Percentiles rank a stretch among this genome's conserved stretches.
phyloP scores from a whole-genome alignment of 2,888 invertebrate species.

The Campoplex nolae region DNA sequence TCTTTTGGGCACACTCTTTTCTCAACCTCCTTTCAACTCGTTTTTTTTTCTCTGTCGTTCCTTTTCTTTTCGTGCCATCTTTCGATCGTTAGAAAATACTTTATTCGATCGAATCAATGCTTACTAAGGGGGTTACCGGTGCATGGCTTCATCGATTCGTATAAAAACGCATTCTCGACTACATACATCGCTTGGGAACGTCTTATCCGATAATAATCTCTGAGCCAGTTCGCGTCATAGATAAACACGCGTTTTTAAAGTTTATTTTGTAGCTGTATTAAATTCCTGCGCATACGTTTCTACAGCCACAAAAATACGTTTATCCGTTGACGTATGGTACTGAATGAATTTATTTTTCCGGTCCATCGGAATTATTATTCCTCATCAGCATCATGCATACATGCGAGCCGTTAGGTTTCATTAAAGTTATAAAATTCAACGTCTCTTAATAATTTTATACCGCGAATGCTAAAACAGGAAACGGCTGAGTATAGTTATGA shows the following conservation, averaged over 20 bases:
- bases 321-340: too few species aligned
- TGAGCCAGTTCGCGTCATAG: slow-evolving; percentile 43
- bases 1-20: not conserved
- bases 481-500: not conserved
- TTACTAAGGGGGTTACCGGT: not conserved
- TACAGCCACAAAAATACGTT: not conserved
- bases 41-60: not conserved
- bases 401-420: too few species aligned
- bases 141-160: slow-evolving; percentile 39
- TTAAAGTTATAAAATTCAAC: too few species aligned
- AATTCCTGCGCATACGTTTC: not conserved
- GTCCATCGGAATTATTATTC: too few species aligned
- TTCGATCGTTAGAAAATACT: slow-evolving; percentile 10
- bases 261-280: not conserved
- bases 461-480: too few species aligned
- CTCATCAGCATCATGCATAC: too few species aligned
- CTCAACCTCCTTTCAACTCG: not conserved
- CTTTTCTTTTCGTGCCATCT: not conserved
- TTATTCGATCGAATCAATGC: slow-evolving; percentile 24
- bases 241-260: slow-evolving; percentile 24
- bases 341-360: too few species aligned
- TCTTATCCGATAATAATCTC: slow-evolving; percentile 60
- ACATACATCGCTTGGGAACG: not conserved
- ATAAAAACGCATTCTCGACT: slow-evolving; percentile 13
- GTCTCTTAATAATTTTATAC: too few species aligned